phyloP scores from a whole-genome alignment of 2,888 invertebrate species.

The Dioctria rufipes region DNA sequence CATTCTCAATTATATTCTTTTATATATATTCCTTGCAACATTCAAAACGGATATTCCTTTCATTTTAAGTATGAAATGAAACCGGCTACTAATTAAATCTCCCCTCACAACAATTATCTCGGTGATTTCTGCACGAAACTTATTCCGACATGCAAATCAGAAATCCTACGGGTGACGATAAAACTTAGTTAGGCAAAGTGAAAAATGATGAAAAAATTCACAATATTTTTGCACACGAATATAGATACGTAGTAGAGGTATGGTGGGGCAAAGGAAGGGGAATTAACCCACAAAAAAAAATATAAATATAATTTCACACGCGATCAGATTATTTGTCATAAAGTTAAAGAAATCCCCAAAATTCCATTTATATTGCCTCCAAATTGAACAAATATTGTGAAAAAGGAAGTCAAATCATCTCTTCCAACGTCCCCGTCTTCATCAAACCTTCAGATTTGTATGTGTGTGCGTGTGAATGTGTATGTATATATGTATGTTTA shows the following conservation, averaged over 20 bases:
- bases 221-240: constrained; percentile 23
- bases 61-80: constrained; percentile 10
- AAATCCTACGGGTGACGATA: neutral
- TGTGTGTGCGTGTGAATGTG: too few species aligned
- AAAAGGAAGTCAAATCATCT: neutral
- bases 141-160: constrained; percentile 37
- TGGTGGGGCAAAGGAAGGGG: too few species aligned
- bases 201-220: constrained; percentile 38
- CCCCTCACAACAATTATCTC: neutral
- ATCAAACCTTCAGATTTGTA: too few species aligned
- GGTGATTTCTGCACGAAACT: constrained; percentile 31
- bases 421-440: too few species aligned
- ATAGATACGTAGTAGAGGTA: too few species aligned
- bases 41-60: constrained; percentile 10
- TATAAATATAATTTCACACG: constrained; percentile 41
- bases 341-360: constrained; percentile 28
- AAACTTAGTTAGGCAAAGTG: constrained; percentile 18
- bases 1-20: too few species aligned
- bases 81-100: constrained; percentile 11
- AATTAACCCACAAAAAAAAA: neutral
- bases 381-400: neutral
- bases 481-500: neutral
- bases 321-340: constrained; percentile 49
- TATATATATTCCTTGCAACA: too few species aligned
- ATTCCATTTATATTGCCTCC: constrained; percentile 2